Evolutionary conservation across 2,113 vertebrate genomes (phyloP).

Genomic region (Pomatostomus ruficeps): DNA sequence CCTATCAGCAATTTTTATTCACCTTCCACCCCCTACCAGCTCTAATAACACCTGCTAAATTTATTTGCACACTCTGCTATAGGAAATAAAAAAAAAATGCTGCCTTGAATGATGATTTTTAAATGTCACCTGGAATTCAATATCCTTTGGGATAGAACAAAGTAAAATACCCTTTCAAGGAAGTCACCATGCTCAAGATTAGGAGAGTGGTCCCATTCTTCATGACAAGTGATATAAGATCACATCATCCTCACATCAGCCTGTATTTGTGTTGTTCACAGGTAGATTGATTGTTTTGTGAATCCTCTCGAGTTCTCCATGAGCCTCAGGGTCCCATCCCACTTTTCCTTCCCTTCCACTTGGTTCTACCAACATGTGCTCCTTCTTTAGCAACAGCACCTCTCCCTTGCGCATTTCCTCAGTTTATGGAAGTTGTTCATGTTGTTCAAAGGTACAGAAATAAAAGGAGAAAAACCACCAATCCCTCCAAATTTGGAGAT

Average conservation of each 20-base stretch:
- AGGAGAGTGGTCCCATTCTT: not conserved
- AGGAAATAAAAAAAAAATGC: not conserved
- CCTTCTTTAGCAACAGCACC: not conserved
- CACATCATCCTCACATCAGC: not conserved
- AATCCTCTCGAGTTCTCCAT: not conserved
- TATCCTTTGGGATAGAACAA: not conserved
- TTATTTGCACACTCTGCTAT: not conserved
- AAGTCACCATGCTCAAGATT: not conserved
- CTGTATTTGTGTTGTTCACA: not conserved
- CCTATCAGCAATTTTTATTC: constrained; percentile 2
- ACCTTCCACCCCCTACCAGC: not conserved
- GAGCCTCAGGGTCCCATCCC: not conserved
- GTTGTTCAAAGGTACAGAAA: not conserved
- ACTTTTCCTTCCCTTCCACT: not conserved
- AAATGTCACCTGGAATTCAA: not conserved
- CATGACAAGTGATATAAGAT: not conserved
- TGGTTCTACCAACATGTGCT: not conserved
- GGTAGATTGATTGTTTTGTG: not conserved
- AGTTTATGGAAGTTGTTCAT: not conserved
- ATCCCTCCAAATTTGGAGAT: not conserved
- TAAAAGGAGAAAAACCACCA: not conserved
- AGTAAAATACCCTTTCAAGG: not conserved
- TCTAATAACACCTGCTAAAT: constrained; percentile 39
- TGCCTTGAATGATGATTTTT: not conserved
- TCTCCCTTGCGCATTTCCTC: not conserved